Percentiles rank a stretch among this genome's conserved stretches.
Evolutionary conservation across 2,113 vertebrate species (phyloP).

Genomic region (Onychostoma macrolepis): DNA sequence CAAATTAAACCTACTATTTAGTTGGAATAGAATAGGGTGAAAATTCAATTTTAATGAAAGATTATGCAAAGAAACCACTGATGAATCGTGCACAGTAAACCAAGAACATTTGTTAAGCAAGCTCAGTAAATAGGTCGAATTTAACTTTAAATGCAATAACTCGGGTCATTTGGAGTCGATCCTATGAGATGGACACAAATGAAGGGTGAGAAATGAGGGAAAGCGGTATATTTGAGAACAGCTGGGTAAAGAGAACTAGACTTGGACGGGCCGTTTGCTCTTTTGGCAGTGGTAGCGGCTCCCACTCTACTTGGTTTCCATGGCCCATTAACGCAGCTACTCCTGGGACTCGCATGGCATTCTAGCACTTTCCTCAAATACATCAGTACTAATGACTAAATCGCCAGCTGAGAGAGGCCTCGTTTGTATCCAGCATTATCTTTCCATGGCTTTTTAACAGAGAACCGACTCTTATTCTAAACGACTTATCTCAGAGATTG

Average conservation of each 20-base stretch:
- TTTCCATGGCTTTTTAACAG: slow-evolving; percentile 51
- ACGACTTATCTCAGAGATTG: neutral
- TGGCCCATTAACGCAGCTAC: slow-evolving; percentile 68
- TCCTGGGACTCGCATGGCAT: slow-evolving; percentile 65
- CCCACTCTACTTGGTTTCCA: slow-evolving; percentile 67
- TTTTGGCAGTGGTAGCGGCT: slow-evolving; percentile 60
- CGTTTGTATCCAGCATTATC: slow-evolving; percentile 51
- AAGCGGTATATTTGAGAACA: slow-evolving; percentile 25
- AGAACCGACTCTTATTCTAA: slow-evolving; percentile 42
- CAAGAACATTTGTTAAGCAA: neutral
- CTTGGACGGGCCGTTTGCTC: slow-evolving; percentile 22
- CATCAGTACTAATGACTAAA: slow-evolving; percentile 68
- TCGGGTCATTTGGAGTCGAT: neutral
- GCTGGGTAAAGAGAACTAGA: neutral
- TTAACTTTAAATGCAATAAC: neutral
- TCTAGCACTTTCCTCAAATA: slow-evolving; percentile 67
- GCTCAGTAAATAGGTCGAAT: neutral
- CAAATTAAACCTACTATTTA: neutral
- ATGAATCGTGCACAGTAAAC: neutral
- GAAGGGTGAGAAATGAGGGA: neutral
- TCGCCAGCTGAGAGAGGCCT: slow-evolving; percentile 56
- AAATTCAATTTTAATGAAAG: neutral
- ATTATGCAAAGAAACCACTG: neutral
- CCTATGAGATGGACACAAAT: neutral
- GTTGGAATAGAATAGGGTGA: neutral